phyloP scores from a whole-genome alignment of 2,113 vertebrate species.

The Oxyruncus cristatus region DNA sequence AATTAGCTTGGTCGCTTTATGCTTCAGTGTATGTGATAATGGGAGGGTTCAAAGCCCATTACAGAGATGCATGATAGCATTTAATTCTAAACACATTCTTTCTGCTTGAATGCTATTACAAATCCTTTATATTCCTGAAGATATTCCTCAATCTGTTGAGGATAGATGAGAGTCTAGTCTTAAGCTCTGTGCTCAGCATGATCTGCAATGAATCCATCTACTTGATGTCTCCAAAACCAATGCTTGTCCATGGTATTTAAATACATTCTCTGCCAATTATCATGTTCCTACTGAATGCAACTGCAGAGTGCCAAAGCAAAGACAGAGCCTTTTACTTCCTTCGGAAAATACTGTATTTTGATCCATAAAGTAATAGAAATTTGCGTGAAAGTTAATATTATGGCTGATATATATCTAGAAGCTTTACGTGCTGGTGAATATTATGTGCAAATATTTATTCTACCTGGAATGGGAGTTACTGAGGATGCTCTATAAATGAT shows the following conservation, averaged over 20 bases:
- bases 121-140: not conserved
- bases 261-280: not conserved
- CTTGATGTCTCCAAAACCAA: not conserved
- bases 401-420: not conserved
- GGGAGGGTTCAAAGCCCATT: not conserved
- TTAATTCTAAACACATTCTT: not conserved
- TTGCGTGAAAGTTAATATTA: not conserved
- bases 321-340: not conserved
- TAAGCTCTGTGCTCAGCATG: not conserved
- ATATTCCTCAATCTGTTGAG: not conserved
- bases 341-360: not conserved
- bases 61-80: not conserved
- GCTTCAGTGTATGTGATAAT: not conserved
- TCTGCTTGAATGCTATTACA: not conserved
- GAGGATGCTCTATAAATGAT: not conserved
- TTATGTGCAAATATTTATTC: not conserved
- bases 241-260: not conserved
- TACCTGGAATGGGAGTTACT: not conserved
- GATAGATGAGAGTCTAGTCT: not conserved
- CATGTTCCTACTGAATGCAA: not conserved
- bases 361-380: not conserved
- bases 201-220: not conserved
- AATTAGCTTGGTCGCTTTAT: not conserved
- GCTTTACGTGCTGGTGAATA: not conserved
- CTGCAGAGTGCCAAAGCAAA: not conserved